phyloP scores from a whole-genome alignment of 2,113 vertebrate genomes.

The Lepisosteus oculatus region DNA sequence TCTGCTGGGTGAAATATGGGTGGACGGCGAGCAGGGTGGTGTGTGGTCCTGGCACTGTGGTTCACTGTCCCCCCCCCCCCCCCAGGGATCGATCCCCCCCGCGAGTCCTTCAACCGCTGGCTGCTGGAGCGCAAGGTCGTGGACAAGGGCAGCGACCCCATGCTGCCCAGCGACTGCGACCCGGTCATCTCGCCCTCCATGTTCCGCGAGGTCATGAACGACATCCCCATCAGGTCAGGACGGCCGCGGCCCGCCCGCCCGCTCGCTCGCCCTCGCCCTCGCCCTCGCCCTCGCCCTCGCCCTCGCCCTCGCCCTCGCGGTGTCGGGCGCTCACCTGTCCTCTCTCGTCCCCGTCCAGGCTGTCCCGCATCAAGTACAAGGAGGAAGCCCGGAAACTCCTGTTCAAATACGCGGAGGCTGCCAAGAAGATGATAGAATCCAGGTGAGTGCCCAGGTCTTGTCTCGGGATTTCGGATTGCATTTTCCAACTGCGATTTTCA shows the following conservation, averaged over 20 bases:
- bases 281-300: too few species aligned
- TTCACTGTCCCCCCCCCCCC: not conserved
- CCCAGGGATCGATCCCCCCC: conserved; percentile 89
- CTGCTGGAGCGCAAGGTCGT: conserved; percentile 92
- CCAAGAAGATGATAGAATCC: conserved; percentile 94
- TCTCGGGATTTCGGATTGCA: not conserved
- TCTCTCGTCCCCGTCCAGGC: conserved; percentile 49
- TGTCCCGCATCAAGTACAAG: conserved; percentile 96
- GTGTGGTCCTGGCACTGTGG: not conserved
- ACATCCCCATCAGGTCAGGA: conserved; percentile 92
- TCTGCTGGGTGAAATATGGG: too few species aligned
- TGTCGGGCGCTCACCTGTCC: too few species aligned
- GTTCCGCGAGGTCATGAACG: conserved; percentile 98
- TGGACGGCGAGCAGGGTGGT: not conserved
- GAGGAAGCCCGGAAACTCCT: conserved; percentile 92
- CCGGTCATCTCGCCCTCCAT: conserved; percentile 92
- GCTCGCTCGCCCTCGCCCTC: too few species aligned
- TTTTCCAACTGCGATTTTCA: too few species aligned
- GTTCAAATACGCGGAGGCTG: conserved; percentile 95
- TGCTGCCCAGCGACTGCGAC: conserved; percentile 91
- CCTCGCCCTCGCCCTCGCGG: too few species aligned
- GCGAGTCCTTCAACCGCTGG: conserved; percentile 98
- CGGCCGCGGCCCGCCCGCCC: too few species aligned
- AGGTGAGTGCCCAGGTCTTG: conserved; percentile 61
- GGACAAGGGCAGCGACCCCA: conserved; percentile 88